A percentile compares a stretch with the other conserved stretches of the same genome.
Evolutionary conservation across 2,888 invertebrate species (phyloP).

Genomic region (Cataglyphis livida): DNA sequence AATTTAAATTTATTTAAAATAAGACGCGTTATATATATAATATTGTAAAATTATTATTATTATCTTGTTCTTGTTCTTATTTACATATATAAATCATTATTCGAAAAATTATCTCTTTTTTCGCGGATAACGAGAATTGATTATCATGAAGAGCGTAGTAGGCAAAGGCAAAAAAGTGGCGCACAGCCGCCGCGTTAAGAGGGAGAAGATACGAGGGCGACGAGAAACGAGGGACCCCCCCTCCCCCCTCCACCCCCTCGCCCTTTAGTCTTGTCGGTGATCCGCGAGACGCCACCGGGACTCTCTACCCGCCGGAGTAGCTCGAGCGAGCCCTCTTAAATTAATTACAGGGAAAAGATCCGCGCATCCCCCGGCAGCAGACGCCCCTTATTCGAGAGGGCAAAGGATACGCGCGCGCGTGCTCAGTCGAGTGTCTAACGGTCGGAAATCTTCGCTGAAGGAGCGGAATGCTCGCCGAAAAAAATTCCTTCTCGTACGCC

Average conservation of each 20-base stretch:
- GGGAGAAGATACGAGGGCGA: slow-evolving; percentile 38
- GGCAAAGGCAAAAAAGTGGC: slow-evolving; percentile 31
- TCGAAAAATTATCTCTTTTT: background rate
- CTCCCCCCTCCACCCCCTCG: slow-evolving; percentile 30
- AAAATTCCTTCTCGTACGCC: slow-evolving; percentile 74
- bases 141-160: slow-evolving; percentile 9
- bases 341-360: slow-evolving; percentile 85
- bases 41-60: background rate
- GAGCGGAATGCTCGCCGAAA: slow-evolving; percentile 55
- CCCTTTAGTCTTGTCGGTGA: slow-evolving; percentile 66
- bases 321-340: slow-evolving; percentile 83
- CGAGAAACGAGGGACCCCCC: slow-evolving; percentile 44
- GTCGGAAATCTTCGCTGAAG: slow-evolving; percentile 80
- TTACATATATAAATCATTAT: background rate
- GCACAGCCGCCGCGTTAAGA: slow-evolving; percentile 15
- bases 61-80: background rate
- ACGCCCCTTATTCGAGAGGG: slow-evolving; percentile 63
- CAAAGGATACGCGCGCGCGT: slow-evolving; percentile 57
- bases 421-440: slow-evolving; percentile 77
- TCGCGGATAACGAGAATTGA: slow-evolving; percentile 15
- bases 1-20: background rate
- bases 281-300: slow-evolving; percentile 73
- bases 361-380: slow-evolving; percentile 75
- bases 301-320: slow-evolving; percentile 67
- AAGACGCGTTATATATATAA: too few relatives aligned